phyloP scores from a whole-genome alignment of 2,797 vertebrate genomes.

The Anas acuta region DNA sequence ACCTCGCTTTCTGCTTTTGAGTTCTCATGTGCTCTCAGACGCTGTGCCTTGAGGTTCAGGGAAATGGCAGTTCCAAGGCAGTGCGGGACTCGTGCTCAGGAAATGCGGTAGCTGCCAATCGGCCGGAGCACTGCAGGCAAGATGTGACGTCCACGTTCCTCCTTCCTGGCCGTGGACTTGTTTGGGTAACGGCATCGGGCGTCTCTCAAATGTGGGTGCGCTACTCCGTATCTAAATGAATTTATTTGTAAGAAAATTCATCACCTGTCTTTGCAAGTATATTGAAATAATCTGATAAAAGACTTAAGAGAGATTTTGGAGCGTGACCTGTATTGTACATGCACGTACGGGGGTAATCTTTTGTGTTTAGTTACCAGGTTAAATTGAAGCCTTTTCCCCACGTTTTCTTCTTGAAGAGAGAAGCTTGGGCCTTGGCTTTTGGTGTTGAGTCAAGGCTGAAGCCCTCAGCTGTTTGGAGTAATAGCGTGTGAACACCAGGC shows the following conservation, averaged over 20 bases:
- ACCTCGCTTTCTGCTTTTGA: neutral
- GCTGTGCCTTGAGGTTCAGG: neutral
- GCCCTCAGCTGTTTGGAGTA: neutral
- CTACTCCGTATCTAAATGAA: neutral
- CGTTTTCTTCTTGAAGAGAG: neutral
- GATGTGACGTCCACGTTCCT: neutral
- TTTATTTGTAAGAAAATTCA: neutral
- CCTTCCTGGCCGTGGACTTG: neutral
- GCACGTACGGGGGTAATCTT: fast-evolving
- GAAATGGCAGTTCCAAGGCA: neutral
- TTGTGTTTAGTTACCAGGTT: neutral
- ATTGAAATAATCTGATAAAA: neutral
- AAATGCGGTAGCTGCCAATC: neutral
- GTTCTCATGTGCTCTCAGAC: neutral
- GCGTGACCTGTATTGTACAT: neutral
- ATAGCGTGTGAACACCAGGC: neutral
- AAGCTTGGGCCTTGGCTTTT: neutral
- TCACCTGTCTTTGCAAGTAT: neutral
- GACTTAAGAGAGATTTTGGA: neutral
- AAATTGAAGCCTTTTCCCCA: neutral
- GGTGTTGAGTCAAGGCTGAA: neutral
- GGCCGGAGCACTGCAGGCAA: neutral
- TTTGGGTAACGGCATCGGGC: neutral
- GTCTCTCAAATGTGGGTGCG: fast-evolving
- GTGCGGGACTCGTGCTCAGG: neutral